Evolutionary conservation across 2,797 vertebrate species (phyloP), one percentile per base, ranked within the genome.

Genomic region (Acanthurus lineatus): DNA sequence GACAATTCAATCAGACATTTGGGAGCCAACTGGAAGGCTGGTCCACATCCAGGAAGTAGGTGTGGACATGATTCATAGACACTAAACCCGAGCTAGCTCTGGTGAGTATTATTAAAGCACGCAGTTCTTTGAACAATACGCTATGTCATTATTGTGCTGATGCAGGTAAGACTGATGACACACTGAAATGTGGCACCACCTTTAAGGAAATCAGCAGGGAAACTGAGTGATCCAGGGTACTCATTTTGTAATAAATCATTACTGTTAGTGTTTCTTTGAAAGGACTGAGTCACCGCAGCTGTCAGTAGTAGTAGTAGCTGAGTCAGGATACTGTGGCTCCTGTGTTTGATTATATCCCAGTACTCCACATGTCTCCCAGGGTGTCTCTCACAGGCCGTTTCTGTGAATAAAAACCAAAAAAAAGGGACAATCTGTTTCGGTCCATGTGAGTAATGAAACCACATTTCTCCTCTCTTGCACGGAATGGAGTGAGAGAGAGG

Each of bases 391-490:
- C 64, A 73, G 82, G 60, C 84, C 66, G 61, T 76, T 88, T 86
- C 73, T 85, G 77, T 77, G 76, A 81, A 53, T 69, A 88, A 88
- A 86, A 75, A 52, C 62, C 82, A 17, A 35, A 20, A 61, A 82
- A 86, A 81, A 79, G 79, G 38, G 76, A 88, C 82, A 72, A 69
- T 85, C 79, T 86, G 85, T 89, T 87, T 94, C 93, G 91, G 85
- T 84, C 81, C 12, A 42, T 58, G 58, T 92, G 87, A 91, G 83
- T 87, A 86, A 91, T 83, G 69, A 85, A 91, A 91, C 91, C 91
- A 82, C 92, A 89, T 85, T 84, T 86, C 64, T 88, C 66, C 80
- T 70, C 77, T 49, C 71, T 90, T 60, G 85, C 91, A 90, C 88
- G 83, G 52, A 86, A 86, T 69, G 80, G 57, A 84, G 49, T 63